Percentiles rank a stretch among this genome's conserved stretches.
Conservation (phyloP, 37 sponge, comb jelly and placozoan species). For the Halisarca cf. caerulea region DNA sequence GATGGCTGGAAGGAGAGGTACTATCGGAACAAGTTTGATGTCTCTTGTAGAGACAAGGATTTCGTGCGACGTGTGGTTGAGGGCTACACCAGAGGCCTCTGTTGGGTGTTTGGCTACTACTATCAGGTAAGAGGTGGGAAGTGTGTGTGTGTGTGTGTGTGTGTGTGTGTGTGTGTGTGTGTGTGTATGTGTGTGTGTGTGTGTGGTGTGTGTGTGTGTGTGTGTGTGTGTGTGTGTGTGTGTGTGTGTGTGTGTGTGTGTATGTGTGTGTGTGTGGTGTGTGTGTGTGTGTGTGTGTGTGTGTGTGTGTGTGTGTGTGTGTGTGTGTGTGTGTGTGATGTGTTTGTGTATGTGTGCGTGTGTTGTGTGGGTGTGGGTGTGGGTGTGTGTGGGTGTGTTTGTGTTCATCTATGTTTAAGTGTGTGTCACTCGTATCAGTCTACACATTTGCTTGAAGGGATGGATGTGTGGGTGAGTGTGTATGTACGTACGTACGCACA, state of each 20-base stretch:
- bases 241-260: not conserved
- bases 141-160: not conserved
- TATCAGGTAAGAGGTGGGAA: constrained; percentile 63
- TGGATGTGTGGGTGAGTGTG: too few relatives aligned
- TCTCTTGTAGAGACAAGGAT: constrained; percentile 75
- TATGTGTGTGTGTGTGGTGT: too few relatives aligned
- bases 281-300: too few relatives aligned
- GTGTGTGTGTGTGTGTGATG: too few relatives aligned
- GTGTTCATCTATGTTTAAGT: too few relatives aligned
- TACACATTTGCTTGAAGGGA: too few relatives aligned
- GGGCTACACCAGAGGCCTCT: constrained; percentile 88
- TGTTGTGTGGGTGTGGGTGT: too few relatives aligned
- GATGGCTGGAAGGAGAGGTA: constrained; percentile 98
- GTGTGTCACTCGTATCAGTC: too few relatives aligned
- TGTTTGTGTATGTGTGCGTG: too few relatives aligned
- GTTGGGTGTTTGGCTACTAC: constrained; percentile 96
- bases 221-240: not conserved
- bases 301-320: too few relatives aligned
- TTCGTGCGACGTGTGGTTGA: constrained; percentile 75
- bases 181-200: constrained; percentile 18
- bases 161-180: constrained; percentile 18
- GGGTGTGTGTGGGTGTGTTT: too few relatives aligned
- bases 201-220: not conserved
- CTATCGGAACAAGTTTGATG: constrained; percentile 91
- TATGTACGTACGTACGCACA: too few relatives aligned